Base-by-base conservation (phyloP, 1,140 invertebrate genomes). In the Drosophila funebris region DNA sequence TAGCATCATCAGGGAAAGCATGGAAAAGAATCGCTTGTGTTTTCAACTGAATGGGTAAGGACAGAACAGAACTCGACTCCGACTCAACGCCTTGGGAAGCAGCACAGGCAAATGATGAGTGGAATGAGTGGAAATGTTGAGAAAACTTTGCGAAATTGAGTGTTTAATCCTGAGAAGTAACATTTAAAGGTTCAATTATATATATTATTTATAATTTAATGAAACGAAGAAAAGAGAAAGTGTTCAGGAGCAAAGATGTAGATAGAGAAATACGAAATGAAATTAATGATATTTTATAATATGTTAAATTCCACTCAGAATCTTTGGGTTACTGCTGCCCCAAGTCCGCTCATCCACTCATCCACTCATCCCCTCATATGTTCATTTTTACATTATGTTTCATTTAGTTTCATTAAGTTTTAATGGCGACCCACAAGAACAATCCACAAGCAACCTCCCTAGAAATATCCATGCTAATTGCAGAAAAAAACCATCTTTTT, bases 11-110 rank as follows among this genome's bases (percentile, higher is more conserved):
- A 95, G 97, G 92, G 96, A 96, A 61, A 97, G 97, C 91, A 97
- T 97, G 96, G 96, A 97, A 92, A 96, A 97, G 92, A 97, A 97
- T 92, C 96, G 96, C 92, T 93, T 96, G 93, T 95, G 95, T 94
- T 96, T 96, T 94, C 95, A 96, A 93, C 93, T 95, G 91, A 94
- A 94, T 91, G 95, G 95, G 95, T 96, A 92, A 92, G 89, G 48
- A 52, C n/a, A n/a, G 33, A 50, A 53, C 16, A 36, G 52, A 52
- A 18, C 18, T 16, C n/a, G 39, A 29, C 24, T 27, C 24, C 24
- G 6, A 27, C 1, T 27, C 20, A 14, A 29, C 6, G 6, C 14
- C 13, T 29, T 13, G 44, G 44, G 11, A 56, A 27, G 13, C 29
- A 33, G 14, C 22, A 24, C 3, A 39, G 6, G 33, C 9, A 53